A percentile compares a stretch with the other conserved stretches of the same genome.
Evolutionary conservation across 2,113 vertebrate species (phyloP).

Genomic region (Eidolon helvum): DNA sequence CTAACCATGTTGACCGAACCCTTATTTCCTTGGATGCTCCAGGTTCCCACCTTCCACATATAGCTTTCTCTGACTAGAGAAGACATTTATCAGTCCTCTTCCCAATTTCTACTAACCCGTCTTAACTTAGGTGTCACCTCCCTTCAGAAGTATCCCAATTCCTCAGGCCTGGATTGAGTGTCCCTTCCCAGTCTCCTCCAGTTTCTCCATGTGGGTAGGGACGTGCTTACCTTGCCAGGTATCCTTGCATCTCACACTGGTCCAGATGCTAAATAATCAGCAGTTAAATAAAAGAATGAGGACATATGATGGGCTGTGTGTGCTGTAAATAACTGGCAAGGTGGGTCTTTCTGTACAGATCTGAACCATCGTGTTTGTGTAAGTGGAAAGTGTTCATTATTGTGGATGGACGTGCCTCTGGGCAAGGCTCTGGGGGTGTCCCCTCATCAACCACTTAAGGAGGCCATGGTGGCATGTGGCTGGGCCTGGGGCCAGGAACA

Average conservation of each 20-base stretch:
- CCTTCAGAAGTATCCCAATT: neutral
- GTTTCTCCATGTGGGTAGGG: neutral
- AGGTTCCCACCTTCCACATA: neutral
- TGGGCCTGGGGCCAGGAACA: neutral
- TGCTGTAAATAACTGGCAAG: rapidly evolving
- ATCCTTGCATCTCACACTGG: neutral
- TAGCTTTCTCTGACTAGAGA: neutral
- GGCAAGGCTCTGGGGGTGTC: neutral
- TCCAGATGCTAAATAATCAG: neutral
- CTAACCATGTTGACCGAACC: neutral
- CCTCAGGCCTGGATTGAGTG: neutral
- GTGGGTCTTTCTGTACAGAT: rapidly evolving
- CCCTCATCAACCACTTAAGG: neutral
- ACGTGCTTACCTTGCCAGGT: neutral
- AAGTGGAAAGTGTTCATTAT: neutral
- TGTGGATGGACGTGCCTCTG: neutral
- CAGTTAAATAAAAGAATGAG: neutral
- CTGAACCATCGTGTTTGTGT: neutral
- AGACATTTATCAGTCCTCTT: neutral
- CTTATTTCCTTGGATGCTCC: neutral
- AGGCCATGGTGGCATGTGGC: neutral
- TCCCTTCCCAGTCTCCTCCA: neutral
- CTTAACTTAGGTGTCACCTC: neutral
- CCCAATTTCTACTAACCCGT: neutral
- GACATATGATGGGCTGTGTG: rapidly evolving